Base-by-base conservation (phyloP, 2,888 invertebrate genomes). In the Conus canariensis region DNA sequence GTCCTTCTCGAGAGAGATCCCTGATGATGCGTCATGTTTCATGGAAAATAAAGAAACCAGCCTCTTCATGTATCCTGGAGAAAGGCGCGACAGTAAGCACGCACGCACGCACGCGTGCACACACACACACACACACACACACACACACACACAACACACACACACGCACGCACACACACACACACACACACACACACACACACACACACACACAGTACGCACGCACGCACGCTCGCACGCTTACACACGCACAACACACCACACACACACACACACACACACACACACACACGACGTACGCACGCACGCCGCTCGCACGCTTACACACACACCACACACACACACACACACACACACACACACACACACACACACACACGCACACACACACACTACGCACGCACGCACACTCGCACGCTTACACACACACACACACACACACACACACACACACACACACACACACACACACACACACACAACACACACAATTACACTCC, bases 391-490 rank as follows among this genome's bases (percentile, higher is more conserved):
- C 14, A n/a, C n/a, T n/a, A 19, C 67, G 67, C 12, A 67, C 64
- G 64, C 16, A 67, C 16, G 22, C 67, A 67, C n/a, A n/a, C n/a
- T n/a, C n/a, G n/a, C n/a, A n/a, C n/a, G n/a, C n/a, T n/a, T 22
- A 74, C n/a, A 74, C 25, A 74, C n/a, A n/a, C 74, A 74, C n/a
- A n/a, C 74, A 74, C n/a, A 74, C 22, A n/a, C 10, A 74, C 5
- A n/a, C 9, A 74, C 25, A 74, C 22, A 70, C 19, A 70, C 70
- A 70, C 22, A 70, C 22, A 70, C 22, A 70, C 22, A 70, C 22
- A 70, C 70, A 70, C 19, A 70, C 22, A 70, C n/a, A 74, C 74
- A 74, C n/a, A n/a, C n/a, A 74, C n/a, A 74, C 74, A 74, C n/a
- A 74, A 74, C 25, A 74, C n/a, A 74, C 3, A 25, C n/a, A 74